phyloP scores from a whole-genome alignment of 2,113 vertebrate species.

The Melanocharis versteri region DNA sequence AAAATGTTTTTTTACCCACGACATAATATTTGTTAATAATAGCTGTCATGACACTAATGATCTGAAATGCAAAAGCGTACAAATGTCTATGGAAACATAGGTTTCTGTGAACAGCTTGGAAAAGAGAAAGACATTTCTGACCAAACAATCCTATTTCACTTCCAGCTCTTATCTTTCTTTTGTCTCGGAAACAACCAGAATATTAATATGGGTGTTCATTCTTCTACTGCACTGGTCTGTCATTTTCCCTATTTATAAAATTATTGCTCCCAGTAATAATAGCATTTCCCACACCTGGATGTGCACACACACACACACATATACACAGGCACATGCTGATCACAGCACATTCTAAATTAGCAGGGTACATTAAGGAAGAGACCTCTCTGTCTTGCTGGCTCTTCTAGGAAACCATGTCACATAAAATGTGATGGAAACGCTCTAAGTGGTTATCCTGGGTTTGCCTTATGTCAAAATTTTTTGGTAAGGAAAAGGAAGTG shows the following conservation, averaged over 20 bases:
- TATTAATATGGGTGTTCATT: neutral
- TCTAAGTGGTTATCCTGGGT: too few relatives aligned
- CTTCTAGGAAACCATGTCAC: neutral
- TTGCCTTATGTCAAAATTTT: too few relatives aligned
- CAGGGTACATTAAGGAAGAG: neutral
- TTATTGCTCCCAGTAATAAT: neutral
- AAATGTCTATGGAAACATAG: neutral
- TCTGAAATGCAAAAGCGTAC: neutral
- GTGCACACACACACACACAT: neutral
- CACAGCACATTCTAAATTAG: neutral
- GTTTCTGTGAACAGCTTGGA: neutral
- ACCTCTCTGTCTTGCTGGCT: neutral
- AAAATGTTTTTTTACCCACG: conserved; percentile 27
- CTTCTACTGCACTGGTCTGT: neutral
- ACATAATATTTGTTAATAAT: conserved; percentile 1
- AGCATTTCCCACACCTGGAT: neutral
- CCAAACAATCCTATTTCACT: neutral
- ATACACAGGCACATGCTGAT: neutral
- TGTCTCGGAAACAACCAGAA: neutral
- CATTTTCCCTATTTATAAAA: neutral
- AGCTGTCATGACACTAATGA: neutral
- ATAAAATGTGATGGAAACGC: neutral
- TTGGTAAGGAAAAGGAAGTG: too few relatives aligned
- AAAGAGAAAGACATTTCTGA: conserved; percentile 1
- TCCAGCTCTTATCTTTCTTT: neutral